Evolutionary conservation across 2,113 vertebrate species (phyloP).

Genomic region (Corythoichthys haematopterus): DNA sequence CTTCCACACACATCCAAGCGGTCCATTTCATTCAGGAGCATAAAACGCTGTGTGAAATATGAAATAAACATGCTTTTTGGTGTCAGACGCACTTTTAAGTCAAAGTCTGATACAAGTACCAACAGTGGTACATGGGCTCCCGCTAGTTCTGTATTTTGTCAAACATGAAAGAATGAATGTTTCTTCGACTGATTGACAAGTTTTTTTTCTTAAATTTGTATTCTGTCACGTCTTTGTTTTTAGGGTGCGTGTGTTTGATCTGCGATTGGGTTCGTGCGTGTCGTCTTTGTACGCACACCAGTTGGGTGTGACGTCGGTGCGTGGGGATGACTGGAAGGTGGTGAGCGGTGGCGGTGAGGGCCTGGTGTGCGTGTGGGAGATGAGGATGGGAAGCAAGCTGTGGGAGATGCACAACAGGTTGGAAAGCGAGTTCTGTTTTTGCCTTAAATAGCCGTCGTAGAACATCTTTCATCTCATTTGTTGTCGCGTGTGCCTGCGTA

Average conservation of each 20-base stretch:
- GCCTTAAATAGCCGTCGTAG: too few relatives aligned
- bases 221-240: background rate
- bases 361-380: slow-evolving; percentile 90
- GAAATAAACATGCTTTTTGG: too few relatives aligned
- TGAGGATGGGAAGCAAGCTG: slow-evolving; percentile 84
- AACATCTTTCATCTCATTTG: background rate
- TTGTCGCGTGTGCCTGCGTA: slow-evolving; percentile 16
- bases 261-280: slow-evolving; percentile 65
- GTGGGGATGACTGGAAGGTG: slow-evolving; percentile 90
- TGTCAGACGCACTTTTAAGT: too few relatives aligned
- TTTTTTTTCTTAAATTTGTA: too few relatives aligned
- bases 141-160: too few relatives aligned
- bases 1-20: too few relatives aligned
- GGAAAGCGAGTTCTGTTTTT: background rate
- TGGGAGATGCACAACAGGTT: slow-evolving; percentile 97
- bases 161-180: too few relatives aligned
- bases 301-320: slow-evolving; percentile 81
- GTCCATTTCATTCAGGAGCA: too few relatives aligned
- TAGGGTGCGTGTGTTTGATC: slow-evolving; percentile 86
- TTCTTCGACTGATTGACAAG: too few relatives aligned
- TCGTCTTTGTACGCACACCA: slow-evolving; percentile 84
- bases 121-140: too few relatives aligned
- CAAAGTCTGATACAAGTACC: too few relatives aligned
- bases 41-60: too few relatives aligned
- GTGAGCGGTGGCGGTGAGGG: slow-evolving; percentile 90